Conservation (phyloP, 2,113 vertebrate genomes). For the Benitochromis conjunctus region DNA sequence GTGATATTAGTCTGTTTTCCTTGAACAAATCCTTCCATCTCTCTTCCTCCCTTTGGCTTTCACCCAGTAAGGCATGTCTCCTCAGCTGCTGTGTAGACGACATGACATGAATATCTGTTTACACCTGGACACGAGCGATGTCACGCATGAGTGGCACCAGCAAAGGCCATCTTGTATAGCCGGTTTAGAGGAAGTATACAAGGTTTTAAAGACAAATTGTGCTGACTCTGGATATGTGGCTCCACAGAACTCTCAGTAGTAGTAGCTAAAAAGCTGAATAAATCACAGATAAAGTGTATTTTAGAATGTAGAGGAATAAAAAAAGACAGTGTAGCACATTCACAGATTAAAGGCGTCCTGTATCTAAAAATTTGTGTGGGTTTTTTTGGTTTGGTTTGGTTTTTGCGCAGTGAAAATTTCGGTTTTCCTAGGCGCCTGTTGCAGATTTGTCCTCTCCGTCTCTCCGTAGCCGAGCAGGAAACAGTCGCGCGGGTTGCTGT, state of each 20-base stretch:
- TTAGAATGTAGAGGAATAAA: neutral
- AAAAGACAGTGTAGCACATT: neutral
- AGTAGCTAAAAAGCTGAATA: neutral
- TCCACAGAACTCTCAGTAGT: neutral
- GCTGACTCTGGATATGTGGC: neutral
- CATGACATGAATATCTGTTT: neutral
- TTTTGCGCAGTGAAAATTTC: neutral
- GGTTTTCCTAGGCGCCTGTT: neutral
- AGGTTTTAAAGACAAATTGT: neutral
- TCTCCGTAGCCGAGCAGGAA: constrained; percentile 35
- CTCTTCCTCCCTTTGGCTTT: neutral
- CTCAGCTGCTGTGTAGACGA: neutral
- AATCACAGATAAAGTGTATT: neutral
- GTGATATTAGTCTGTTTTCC: neutral
- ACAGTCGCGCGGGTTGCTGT: neutral
- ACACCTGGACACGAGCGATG: neutral
- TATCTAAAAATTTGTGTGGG: neutral
- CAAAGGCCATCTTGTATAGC: neutral
- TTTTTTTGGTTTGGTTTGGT: rapidly evolving
- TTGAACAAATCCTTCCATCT: neutral
- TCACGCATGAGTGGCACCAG: neutral
- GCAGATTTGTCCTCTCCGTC: neutral
- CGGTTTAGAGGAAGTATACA: neutral
- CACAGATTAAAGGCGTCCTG: neutral
- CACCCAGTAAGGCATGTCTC: neutral